A percentile compares a stretch with the other conserved stretches of the same genome.
These are phyloP conservation scores for Pteronotus mesoamericanus DNA, from an alignment of 2,797 vertebrate genomes.

Conservation along the genomic window DNA sequence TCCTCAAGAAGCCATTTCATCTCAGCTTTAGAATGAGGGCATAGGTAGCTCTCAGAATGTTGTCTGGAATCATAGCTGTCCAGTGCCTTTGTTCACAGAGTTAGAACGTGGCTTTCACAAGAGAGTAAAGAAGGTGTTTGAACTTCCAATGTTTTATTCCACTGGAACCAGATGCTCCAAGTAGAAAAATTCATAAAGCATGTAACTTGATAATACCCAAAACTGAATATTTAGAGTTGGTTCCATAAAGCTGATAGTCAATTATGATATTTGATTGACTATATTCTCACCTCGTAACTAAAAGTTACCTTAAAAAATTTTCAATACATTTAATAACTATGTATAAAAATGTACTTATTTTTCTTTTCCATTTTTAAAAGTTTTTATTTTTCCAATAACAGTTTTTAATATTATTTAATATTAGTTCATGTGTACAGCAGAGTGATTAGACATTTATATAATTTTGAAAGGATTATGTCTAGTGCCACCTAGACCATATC, in stretches of 20 bases:
- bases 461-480: neutral
- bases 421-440: neutral
- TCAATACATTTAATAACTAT: conserved; percentile 7
- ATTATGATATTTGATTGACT: neutral
- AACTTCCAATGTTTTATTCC: conserved; percentile 17
- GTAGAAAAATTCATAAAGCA: neutral
- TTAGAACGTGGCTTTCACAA: conserved; percentile 46
- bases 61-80: conserved; percentile 45
- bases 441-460: neutral
- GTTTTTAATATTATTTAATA: neutral
- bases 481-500: neutral
- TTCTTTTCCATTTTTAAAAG: neutral
- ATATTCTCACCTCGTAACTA: neutral
- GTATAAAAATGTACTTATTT: neutral
- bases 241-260: neutral
- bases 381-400: neutral
- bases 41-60: conserved; percentile 47
- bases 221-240: neutral
- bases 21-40: conserved; percentile 36
- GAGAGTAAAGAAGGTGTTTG: neutral
- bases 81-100: conserved; percentile 42
- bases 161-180: conserved; percentile 25
- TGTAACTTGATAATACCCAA: neutral
- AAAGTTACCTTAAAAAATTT: conserved; percentile 23
- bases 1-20: conserved; percentile 50